Evolutionary conservation across 2,113 vertebrate genomes (phyloP).

Genomic region (Semnornis frantzii): DNA sequence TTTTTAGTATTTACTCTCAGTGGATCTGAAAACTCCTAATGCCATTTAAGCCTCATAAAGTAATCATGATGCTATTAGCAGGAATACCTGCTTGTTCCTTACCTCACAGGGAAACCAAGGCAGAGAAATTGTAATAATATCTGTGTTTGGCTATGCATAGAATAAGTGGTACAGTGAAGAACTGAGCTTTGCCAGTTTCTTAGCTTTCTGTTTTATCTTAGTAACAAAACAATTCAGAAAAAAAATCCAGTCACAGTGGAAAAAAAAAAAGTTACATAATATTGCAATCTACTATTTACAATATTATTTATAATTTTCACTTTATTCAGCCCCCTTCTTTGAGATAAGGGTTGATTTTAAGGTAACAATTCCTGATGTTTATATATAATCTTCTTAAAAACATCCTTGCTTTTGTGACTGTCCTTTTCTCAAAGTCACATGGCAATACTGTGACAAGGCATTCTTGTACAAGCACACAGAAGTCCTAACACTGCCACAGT

Average conservation of each 20-base stretch:
- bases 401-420: neutral
- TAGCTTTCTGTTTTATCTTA: neutral
- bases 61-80: neutral
- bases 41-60: neutral
- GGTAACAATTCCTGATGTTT: neutral
- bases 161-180: neutral
- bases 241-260: neutral
- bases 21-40: neutral
- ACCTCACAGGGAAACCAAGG: neutral
- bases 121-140: neutral
- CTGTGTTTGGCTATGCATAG: neutral
- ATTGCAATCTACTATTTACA: neutral
- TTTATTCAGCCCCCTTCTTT: neutral
- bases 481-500: neutral
- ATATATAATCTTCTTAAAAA: neutral
- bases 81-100: neutral
- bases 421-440: conserved; percentile 21
- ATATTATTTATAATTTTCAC: neutral
- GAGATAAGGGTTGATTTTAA: neutral
- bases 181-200: neutral
- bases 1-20: neutral
- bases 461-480: neutral
- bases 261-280: neutral
- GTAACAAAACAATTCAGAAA: neutral
- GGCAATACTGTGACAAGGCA: neutral